A percentile compares a stretch with the other conserved stretches of the same genome.
These are phyloP conservation scores for Salvator merianae DNA, from an alignment of 2,113 vertebrate genomes.

Conservation along the genomic window DNA sequence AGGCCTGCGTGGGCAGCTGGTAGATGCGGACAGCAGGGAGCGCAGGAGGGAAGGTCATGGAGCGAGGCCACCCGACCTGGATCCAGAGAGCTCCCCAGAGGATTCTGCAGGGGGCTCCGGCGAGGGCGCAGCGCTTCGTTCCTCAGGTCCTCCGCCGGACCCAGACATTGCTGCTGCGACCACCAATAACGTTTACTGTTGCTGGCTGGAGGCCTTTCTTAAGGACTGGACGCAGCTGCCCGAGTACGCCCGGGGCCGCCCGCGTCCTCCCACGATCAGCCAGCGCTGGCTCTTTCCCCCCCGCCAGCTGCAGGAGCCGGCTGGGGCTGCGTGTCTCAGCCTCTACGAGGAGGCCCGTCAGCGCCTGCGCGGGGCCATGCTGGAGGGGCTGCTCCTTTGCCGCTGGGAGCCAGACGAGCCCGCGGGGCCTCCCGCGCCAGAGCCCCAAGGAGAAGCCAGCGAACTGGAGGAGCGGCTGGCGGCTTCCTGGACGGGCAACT, in stretches of 20 bases:
- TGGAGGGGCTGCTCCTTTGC: slow-evolving; percentile 56
- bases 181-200: neutral
- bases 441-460: slow-evolving; percentile 55
- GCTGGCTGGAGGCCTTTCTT: slow-evolving; percentile 53
- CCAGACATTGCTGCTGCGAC: fast-evolving
- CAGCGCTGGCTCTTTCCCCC: slow-evolving; percentile 5
- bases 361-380: slow-evolving; percentile 59
- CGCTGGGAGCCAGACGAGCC: neutral
- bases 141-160: neutral
- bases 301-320: neutral
- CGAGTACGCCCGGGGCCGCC: neutral
- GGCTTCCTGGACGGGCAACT: slow-evolving; percentile 55
- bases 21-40: neutral
- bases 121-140: fast-evolving
- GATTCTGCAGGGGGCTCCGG: fast-evolving
- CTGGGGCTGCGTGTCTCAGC: fast-evolving
- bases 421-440: slow-evolving; percentile 16
- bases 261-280: slow-evolving; percentile 23
- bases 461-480: neutral
- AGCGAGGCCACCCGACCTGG: too few relatives aligned
- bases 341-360: fast-evolving
- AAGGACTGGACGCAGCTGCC: fast-evolving
- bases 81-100: neutral
- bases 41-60: fast-evolving
- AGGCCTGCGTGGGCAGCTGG: slow-evolving; percentile 44